phyloP scores from a whole-genome alignment of 2,888 invertebrate species.

The Actias luna region DNA sequence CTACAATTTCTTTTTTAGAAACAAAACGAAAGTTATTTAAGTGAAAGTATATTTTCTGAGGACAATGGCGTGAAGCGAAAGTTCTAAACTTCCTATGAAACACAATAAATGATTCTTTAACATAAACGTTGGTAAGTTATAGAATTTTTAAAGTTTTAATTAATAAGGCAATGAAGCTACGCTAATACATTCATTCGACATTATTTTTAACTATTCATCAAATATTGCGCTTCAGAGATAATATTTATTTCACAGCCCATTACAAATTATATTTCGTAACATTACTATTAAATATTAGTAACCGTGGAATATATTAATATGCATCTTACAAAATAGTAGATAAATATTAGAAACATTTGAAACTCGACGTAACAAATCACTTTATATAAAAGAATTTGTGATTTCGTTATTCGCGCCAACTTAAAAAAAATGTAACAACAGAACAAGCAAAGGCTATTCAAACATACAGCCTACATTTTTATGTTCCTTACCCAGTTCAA shows the following conservation, averaged over 20 bases:
- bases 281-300: conserved; percentile 4
- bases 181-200: background rate
- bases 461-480: conserved; percentile 8
- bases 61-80: conserved; percentile 4
- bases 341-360: conserved; percentile 1
- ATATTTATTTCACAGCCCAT: conserved; percentile 1
- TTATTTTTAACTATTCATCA: conserved; percentile 1
- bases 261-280: conserved; percentile 3
- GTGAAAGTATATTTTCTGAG: background rate
- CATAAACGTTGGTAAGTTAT: background rate
- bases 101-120: background rate
- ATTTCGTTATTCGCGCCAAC: background rate
- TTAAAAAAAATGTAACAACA: background rate
- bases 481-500: conserved; percentile 3
- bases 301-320: conserved; percentile 6
- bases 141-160: background rate
- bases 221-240: background rate
- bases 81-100: background rate
- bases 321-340: background rate
- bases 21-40: background rate
- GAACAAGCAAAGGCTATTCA: background rate
- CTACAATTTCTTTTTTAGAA: background rate
- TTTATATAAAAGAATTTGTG: background rate
- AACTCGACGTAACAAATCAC: background rate
- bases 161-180: background rate